Evolutionary conservation across 2,888 invertebrate species (phyloP), one percentile per base, ranked within the genome.

Genomic region (Drosophila vallismaia): DNA sequence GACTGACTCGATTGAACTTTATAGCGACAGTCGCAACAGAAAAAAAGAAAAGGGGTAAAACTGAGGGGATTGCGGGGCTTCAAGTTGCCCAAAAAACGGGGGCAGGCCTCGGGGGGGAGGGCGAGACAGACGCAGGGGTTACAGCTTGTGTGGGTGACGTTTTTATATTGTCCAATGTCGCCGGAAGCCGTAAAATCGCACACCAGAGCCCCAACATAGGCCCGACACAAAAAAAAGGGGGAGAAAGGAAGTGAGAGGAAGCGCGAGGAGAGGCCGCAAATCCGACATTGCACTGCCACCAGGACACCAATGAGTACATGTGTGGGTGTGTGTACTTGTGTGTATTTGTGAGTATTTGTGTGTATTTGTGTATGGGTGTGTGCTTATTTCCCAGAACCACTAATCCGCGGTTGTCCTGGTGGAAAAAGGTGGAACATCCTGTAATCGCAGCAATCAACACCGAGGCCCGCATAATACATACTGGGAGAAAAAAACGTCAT

Each of bases 1-100:
- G 85, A 78, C 76, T 86, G 76, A 87, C 75, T 84, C 85, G 87
- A 85, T 87, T 81, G 87, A 87, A 84, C 87, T 85, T 72, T 77
- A 71, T 73, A 52, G 71, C 63, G 46, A 53, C 67, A 52, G 66
- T 44, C 44, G 48, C 28, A 5, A 4, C 28, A 28, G 6, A 28
- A 28, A 28, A 28, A 28, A 53, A 2, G 19, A 14, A 42, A 42
- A 31, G 59, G 59, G 51, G 70, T 29, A 46, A 12, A 9, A 26
- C 3, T 14, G 42, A 14, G 29, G 29, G 5, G n/a, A 29, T 3
- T 9, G 40, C 1, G 12, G 24, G 19, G 24, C 7, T 40, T 14
- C 10, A 12, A 8, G 40, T 12, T 14, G n/a, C 14, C 40, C 14
- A 12, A 19, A 42, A 19, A 9, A 2, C 0, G 14, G 36, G 40